Percentiles rank a stretch among this genome's conserved stretches.
These are phyloP conservation scores for Alca torda DNA, from an alignment of 2,797 vertebrate genomes.

Conservation along the genomic window DNA sequence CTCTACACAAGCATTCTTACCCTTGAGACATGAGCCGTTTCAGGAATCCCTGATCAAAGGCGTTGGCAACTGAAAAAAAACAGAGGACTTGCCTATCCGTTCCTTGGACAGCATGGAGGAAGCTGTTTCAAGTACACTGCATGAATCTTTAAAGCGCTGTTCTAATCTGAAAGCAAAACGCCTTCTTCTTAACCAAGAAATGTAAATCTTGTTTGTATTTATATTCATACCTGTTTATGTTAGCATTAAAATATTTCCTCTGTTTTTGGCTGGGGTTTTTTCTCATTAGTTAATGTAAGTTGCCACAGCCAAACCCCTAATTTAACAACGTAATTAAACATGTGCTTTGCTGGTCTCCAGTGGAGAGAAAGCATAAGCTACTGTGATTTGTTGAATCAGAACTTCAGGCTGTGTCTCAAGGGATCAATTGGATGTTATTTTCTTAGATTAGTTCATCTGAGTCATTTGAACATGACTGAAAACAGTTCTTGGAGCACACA, in stretches of 20 bases:
- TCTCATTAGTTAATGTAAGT: slow-evolving; percentile 31
- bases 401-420: slow-evolving; percentile 43
- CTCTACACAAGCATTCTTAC: background rate
- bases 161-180: slow-evolving; percentile 36
- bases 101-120: background rate
- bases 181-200: background rate
- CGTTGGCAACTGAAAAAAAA: background rate
- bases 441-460: slow-evolving; percentile 47
- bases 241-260: slow-evolving; percentile 57
- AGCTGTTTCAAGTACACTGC: background rate
- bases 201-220: slow-evolving; percentile 50
- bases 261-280: background rate
- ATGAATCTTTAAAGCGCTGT: background rate
- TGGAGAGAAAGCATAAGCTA: background rate
- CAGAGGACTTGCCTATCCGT: background rate
- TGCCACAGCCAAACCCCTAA: slow-evolving; percentile 52
- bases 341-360: slow-evolving; percentile 39
- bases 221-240: slow-evolving; percentile 39
- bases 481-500: background rate
- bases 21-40: background rate
- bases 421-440: slow-evolving; percentile 40
- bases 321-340: slow-evolving; percentile 47
- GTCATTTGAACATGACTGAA: slow-evolving; percentile 36
- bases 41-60: background rate
- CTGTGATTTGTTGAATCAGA: slow-evolving; percentile 46